Conservation (phyloP, 2,888 invertebrate species). For the Synanthedon tipuliformis region DNA sequence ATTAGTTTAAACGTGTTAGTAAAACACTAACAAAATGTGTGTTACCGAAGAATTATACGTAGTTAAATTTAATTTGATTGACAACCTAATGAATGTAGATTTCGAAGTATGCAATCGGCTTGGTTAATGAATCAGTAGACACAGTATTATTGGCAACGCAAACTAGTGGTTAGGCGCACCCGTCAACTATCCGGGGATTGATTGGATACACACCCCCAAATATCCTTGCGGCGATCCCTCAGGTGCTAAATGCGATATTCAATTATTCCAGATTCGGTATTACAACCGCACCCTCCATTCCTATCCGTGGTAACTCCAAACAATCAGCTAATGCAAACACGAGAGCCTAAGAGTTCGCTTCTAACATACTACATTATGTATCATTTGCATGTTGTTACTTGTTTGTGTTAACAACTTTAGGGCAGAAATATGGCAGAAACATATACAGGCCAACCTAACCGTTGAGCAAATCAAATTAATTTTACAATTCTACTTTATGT, state of each 20-base stretch:
- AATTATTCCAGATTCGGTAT: conserved; percentile 32
- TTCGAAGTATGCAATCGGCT: conserved; percentile 9
- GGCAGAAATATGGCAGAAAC: too few relatives aligned
- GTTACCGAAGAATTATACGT: too few relatives aligned
- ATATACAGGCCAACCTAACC: too few relatives aligned
- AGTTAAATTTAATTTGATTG: too few relatives aligned
- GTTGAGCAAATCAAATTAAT: too few relatives aligned
- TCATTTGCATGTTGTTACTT: too few relatives aligned
- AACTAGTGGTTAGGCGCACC: conserved; percentile 16
- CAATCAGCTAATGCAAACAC: conserved; percentile 44
- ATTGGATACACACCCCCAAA: conserved; percentile 32
- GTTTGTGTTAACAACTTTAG: too few relatives aligned
- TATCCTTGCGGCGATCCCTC: conserved; percentile 23
- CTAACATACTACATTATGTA: too few relatives aligned
- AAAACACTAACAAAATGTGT: too few relatives aligned
- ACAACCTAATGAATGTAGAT: background rate
- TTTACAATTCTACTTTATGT: too few relatives aligned
- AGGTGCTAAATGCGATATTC: conserved; percentile 33
- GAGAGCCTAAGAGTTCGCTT: background rate
- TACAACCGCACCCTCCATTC: conserved; percentile 19
- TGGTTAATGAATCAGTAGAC: conserved; percentile 24
- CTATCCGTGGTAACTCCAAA: conserved; percentile 33
- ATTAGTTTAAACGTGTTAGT: too few relatives aligned
- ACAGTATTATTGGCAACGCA: conserved; percentile 20
- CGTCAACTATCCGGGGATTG: conserved; percentile 18